Evolutionary conservation across 2,797 vertebrate species (phyloP), one percentile per base, ranked within the genome.

Genomic region (Etheostoma perlongum): DNA sequence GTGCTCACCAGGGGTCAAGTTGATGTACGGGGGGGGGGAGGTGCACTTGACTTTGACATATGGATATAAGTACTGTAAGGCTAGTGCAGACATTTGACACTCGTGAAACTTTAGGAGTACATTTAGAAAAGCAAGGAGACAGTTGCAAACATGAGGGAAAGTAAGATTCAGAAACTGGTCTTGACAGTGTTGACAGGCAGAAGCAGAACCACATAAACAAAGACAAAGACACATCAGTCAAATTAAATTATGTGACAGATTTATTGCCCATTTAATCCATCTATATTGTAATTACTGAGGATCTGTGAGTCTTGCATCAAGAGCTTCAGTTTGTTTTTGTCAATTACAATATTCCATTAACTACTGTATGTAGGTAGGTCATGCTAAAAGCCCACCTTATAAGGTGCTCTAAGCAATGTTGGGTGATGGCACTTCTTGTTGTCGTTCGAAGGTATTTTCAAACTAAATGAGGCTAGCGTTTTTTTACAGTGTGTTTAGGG

Each of bases 11-110:
- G 74, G 85, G 66, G 62, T 67, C 19, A 65, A 49, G 6, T 40
- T 68, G 44, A 30, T 48, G 53, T 21, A 36, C 13, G 30, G 30
- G 30, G 30, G 30, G 5, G 30, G 30, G 30, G 30, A 10, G 9
- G 36, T 11, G 10, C 18, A 44, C 62, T 83, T 84, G 79, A 76
- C 78, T 78, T 72, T 86, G 87, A 87, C 69, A 58, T 83, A 83
- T 78, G 52, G 67, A 67, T 67, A 30, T 18, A 51, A 60, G 67
- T 40, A 40, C 36, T 40, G 10, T 54, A 40, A 63, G 55, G 21
- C 53, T 58, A 21, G 47, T 1, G n/a, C 23, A n/a, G 84, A 71
- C 19, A 90, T 63, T 11, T 64, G 85, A 91, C 54, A 73, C 81
- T 36, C 5, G 6, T 49, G 88, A 72, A 86, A 89, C 74, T 18